phyloP scores from a whole-genome alignment of 2,113 vertebrate genomes.

The Camelus bactrianus region DNA sequence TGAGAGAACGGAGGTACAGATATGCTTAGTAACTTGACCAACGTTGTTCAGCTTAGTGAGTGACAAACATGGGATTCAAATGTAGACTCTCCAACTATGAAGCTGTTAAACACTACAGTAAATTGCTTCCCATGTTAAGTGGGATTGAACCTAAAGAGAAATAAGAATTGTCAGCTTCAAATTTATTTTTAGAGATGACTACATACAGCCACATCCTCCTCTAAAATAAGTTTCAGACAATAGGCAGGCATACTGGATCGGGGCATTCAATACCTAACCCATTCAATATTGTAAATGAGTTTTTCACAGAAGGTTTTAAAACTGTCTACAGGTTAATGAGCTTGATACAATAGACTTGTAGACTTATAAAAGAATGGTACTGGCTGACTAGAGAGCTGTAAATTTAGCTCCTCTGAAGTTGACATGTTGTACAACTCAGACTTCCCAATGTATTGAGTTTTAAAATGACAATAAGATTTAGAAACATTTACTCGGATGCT shows the following conservation, averaged over 20 bases:
- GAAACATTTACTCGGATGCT: not conserved
- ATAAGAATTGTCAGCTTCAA: not conserved
- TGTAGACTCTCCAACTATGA: not conserved
- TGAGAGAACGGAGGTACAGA: not conserved
- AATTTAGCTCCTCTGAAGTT: constrained; percentile 22
- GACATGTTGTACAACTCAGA: constrained; percentile 35
- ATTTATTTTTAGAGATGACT: constrained; percentile 10
- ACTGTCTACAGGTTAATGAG: constrained; percentile 43
- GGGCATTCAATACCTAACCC: not conserved
- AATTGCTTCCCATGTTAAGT: not conserved
- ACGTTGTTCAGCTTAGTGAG: not conserved
- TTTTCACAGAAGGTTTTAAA: constrained; percentile 26
- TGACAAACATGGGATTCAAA: not conserved
- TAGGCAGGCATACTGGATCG: not conserved
- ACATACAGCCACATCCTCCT: not conserved
- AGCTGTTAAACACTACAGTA: not conserved
- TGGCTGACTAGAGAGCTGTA: not conserved
- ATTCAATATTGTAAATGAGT: constrained; percentile 7
- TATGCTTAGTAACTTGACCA: not conserved
- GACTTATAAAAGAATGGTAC: not conserved
- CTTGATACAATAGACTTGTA: not conserved
- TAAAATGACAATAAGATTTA: constrained; percentile 26
- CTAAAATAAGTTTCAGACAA: constrained; percentile 13
- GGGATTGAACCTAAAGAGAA: not conserved
- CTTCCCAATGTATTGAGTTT: not conserved